These are phyloP conservation scores for Gallinago media DNA, from an alignment of 2,113 vertebrate genomes.

Conservation along the genomic window DNA sequence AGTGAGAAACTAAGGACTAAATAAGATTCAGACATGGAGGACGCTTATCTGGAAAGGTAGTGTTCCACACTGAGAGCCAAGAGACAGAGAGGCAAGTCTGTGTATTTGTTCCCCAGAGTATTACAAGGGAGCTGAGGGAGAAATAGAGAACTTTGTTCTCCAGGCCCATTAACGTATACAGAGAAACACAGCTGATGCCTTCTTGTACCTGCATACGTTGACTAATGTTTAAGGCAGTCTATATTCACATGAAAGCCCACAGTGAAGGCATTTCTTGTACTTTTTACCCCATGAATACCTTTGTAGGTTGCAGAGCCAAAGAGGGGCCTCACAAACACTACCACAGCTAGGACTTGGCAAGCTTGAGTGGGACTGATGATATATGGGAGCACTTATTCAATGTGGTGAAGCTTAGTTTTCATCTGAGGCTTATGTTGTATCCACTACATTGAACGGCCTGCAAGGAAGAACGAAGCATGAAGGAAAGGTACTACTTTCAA, in stretches of 20 bases:
- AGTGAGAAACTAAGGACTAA: neutral
- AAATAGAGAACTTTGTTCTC: neutral
- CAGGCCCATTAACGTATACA: neutral
- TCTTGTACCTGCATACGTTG: neutral
- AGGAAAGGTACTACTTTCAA: neutral
- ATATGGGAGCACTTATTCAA: neutral
- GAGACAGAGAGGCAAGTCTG: neutral
- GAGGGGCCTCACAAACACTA: neutral
- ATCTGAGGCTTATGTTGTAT: neutral
- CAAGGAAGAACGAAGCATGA: neutral
- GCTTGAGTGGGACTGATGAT: neutral
- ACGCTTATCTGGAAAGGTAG: neutral
- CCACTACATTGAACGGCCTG: conserved; percentile 1
- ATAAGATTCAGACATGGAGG: neutral
- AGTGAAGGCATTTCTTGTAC: neutral
- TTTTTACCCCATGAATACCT: conserved; percentile 13
- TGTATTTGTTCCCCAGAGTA: neutral
- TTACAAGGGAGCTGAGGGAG: neutral
- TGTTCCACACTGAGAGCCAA: neutral
- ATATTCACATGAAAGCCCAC: neutral
- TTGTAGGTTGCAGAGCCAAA: neutral
- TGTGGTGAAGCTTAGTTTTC: conserved; percentile 14
- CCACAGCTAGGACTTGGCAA: neutral
- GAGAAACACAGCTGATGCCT: neutral
- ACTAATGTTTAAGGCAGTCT: neutral